phyloP scores from a whole-genome alignment of 2,888 invertebrate species.

The Spialia ferax region DNA sequence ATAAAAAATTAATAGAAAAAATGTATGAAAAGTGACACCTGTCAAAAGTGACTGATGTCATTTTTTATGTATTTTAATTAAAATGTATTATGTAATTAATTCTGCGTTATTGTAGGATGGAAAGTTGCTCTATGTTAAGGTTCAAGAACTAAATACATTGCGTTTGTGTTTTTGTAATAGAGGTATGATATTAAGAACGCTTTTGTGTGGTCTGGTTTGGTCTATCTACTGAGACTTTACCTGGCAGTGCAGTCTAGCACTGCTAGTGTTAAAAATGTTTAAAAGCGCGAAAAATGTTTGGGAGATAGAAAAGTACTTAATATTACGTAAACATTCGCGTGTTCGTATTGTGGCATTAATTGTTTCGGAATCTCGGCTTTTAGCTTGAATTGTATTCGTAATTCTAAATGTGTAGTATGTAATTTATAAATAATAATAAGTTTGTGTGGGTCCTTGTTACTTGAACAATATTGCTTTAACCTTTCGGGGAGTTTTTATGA shows the following conservation, averaged over 20 bases:
- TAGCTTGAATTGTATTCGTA: conserved; percentile 41
- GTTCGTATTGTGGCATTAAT: conserved; percentile 36
- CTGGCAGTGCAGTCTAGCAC: not conserved
- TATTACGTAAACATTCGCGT: conserved; percentile 41
- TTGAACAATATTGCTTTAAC: conserved; percentile 38
- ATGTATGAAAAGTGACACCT: not conserved
- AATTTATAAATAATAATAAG: conserved; percentile 3
- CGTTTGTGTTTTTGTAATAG: not conserved
- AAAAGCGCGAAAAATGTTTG: conserved; percentile 50
- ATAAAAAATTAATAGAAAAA: too few species aligned
- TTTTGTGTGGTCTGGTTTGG: not conserved
- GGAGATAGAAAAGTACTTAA: conserved; percentile 57
- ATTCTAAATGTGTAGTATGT: conserved; percentile 40
- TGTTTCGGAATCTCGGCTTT: conserved; percentile 53
- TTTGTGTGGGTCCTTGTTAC: conserved; percentile 25
- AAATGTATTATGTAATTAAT: too few species aligned
- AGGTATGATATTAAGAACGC: not conserved
- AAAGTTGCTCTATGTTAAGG: not conserved
- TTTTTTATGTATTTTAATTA: not conserved
- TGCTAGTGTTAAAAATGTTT: conserved; percentile 23
- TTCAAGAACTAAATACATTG: not conserved
- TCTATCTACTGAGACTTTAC: not conserved
- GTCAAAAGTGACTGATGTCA: conserved; percentile 4
- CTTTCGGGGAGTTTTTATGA: too few species aligned
- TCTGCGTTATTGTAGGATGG: not conserved